Evolutionary conservation across 2,888 invertebrate species (phyloP), one percentile per base, ranked within the genome.

Genomic region (Unio pictorum): DNA sequence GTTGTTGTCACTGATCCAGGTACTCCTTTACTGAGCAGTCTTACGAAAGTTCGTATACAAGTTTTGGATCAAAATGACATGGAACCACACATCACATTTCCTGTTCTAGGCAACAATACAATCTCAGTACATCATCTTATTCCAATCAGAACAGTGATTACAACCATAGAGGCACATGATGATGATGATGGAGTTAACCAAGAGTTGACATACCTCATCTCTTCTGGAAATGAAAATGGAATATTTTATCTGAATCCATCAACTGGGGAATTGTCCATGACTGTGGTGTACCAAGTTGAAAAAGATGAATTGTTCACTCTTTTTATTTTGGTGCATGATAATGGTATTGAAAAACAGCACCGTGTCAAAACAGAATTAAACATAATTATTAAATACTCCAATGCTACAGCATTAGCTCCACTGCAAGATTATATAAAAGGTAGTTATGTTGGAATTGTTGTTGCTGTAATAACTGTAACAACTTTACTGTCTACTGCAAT

Each of bases 1-100:
- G 74, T 78, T 23, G 67, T 77, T 63, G 81, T 76, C 11, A 78
- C 68, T 26, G 81, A 82, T 66, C 78, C 78, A 59, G 81, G 81
- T 45, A 34, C 61, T 7, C 81, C 81, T 28, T 71, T 71, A 59
- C 30, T 66, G 67, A 78, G 74, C 15, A 74, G 78, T 66, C 70
- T 74, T 58, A 77, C 74, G 62, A 73, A 63, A 20, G 79, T 82
- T 28, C 66, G 74, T 56, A 67, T 82, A 18, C 73, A 72, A 63
- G 79, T 88, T 7, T 70, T 69, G 3, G 88, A 88, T 75, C 79
- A 78, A n/a, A 88, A 88, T 74, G 88, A 88, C 74, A 81, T 87
- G 64, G 67, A 78, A 1, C 88, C 88, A 5, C 66, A 69, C n/a
- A 81, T 88, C 54, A 64, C 69, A 0, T 86, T 84, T 67, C 88